Percentiles rank a stretch among this genome's conserved stretches.
phyloP scores from a whole-genome alignment of 2,888 invertebrate genomes.

The Drosophila eohydei region DNA sequence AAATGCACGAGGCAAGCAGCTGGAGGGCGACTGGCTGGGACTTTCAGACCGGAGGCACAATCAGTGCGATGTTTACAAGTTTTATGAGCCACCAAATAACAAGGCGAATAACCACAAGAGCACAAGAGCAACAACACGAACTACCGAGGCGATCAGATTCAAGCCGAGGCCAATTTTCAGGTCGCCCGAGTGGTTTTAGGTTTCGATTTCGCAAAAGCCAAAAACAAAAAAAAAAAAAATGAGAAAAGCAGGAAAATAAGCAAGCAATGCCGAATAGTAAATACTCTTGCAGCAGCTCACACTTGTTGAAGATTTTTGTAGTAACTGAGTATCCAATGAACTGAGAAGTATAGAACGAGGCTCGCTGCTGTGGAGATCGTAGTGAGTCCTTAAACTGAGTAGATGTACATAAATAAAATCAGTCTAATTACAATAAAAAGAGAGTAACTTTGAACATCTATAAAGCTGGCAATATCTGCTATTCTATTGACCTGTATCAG shows the following conservation, averaged over 20 bases:
- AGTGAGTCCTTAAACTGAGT: too few species aligned
- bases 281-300: neutral
- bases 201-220: slow-evolving; percentile 44
- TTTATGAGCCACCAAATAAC: slow-evolving; percentile 76
- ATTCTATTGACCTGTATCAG: too few species aligned
- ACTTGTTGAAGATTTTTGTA: too few species aligned
- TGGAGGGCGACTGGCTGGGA: neutral
- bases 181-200: slow-evolving; percentile 26
- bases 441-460: too few species aligned
- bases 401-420: too few species aligned
- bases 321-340: too few species aligned
- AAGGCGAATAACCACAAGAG: slow-evolving; percentile 54
- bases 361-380: too few species aligned
- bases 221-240: neutral
- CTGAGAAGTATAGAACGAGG: too few species aligned
- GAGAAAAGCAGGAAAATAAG: neutral
- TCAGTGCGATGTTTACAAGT: slow-evolving; percentile 74
- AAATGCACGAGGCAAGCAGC: neutral
- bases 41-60: slow-evolving; percentile 61
- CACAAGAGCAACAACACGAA: slow-evolving; percentile 30
- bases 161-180: slow-evolving; percentile 34
- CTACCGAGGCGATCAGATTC: slow-evolving; percentile 39
- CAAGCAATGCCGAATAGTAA: neutral
- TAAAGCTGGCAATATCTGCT: too few species aligned
- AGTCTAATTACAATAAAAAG: too few species aligned